Evolutionary conservation across 2,797 vertebrate genomes (phyloP), one percentile per base, ranked within the genome.

Genomic region (Coccyzus lansbergi): DNA sequence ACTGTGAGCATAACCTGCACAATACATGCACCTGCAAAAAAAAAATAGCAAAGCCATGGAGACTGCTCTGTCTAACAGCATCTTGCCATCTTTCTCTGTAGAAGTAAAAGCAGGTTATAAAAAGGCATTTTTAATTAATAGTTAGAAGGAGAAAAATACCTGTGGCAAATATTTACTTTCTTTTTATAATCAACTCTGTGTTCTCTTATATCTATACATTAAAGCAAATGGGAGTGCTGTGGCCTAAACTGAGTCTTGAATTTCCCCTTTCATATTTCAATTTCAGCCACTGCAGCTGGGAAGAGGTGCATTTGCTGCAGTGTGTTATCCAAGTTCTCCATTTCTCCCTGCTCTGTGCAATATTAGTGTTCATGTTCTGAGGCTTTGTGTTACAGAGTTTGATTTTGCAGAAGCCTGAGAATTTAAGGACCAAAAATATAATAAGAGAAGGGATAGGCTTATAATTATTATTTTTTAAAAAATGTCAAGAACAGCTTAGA

Each of bases 401-500:
- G 56, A 69, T 93, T 89, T 93, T 85, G 29, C 64, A 49, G 52
- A 83, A 94, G 21, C 26, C 34, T 49, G 29, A 76, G 48, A 86
- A 64, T 34, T 58, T 70, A 65, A 92, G 44, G 63, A 88, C 34
- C 13, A 38, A 76, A 83, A 90, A 87, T 33, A n/a, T 19, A 85
- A 20, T 83, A 78, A 75, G 19, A 60, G 17, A 76, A 22, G 19
- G 10, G 17, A 64, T 42, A 86, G 33, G 28, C 15, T 87, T 93
- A 51, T 89, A 92, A 77, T 72, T 93, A 68, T 90, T 93, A n/a
- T 31, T 86, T 92, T 92, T 90, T 88, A 64, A 2, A 2, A 86
- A 95, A 85, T 82, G 63, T 33, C 63, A 94, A 83, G 15, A 80
- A 69, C 21, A 51, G 22, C 94, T 94, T 90, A 88, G 65, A 94